phyloP scores from a whole-genome alignment of 2,888 invertebrate genomes.

The Teleiodes luculella region DNA sequence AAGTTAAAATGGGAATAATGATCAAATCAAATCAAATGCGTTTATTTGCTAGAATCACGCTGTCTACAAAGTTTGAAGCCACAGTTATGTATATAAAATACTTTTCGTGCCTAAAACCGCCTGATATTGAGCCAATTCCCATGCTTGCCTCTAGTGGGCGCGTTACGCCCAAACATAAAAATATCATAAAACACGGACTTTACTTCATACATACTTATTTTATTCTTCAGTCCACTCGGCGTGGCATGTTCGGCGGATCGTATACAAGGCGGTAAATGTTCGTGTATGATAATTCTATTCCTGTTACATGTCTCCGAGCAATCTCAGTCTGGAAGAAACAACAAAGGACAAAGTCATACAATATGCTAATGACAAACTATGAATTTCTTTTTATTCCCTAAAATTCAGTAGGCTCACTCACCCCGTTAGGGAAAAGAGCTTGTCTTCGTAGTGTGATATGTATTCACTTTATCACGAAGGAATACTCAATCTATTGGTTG shows the following conservation, averaged over 20 bases:
- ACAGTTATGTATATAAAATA: background rate
- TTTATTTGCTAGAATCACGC: too few species aligned
- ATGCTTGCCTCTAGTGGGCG: slow-evolving; percentile 33
- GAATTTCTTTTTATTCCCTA: background rate
- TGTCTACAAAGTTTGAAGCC: too few species aligned
- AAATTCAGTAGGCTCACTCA: background rate
- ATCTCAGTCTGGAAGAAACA: background rate
- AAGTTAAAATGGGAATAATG: too few species aligned
- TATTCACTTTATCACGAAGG: too few species aligned
- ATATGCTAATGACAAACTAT: background rate
- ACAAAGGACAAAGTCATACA: background rate
- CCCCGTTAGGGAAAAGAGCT: too few species aligned
- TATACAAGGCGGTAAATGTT: slow-evolving; percentile 1
- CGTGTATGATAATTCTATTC: slow-evolving; percentile 5
- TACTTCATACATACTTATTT: slow-evolving; percentile 36
- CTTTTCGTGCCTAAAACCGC: background rate
- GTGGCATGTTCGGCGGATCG: background rate
- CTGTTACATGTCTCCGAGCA: background rate
- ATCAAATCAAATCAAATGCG: too few species aligned
- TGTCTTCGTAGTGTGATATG: too few species aligned
- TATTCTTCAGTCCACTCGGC: slow-evolving; percentile 20
- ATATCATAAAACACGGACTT: slow-evolving; percentile 43
- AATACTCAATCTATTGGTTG: too few species aligned
- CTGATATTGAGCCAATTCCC: slow-evolving; percentile 29
- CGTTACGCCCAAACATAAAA: slow-evolving; percentile 45